These are phyloP conservation scores for Crossaster papposus DNA, from an alignment of 53 echinoderm and acorn worm genomes.

Conservation along the genomic window DNA sequence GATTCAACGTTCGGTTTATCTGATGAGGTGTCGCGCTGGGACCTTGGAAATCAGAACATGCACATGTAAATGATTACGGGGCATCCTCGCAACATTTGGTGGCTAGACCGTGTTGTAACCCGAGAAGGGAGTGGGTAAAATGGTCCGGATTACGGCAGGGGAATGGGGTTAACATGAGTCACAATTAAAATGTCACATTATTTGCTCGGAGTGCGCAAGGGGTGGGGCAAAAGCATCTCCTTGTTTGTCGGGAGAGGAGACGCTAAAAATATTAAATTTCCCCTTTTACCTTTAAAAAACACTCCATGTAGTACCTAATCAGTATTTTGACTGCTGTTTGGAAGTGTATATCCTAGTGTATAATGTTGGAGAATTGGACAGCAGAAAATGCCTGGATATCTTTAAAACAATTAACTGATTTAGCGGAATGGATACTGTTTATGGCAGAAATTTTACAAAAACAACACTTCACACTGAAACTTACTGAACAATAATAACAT, in stretches of 20 bases:
- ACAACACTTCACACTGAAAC: background rate
- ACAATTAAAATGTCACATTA: slow-evolving; percentile 35
- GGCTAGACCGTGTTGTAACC: background rate
- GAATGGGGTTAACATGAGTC: slow-evolving; percentile 27
- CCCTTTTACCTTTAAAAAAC: no score
- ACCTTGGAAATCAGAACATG: background rate
- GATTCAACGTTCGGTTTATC: no score
- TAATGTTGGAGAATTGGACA: no score
- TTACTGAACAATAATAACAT: background rate
- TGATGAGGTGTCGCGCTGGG: background rate
- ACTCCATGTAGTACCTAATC: no score
- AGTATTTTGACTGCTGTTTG: no score
- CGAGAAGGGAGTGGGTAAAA: background rate
- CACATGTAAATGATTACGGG: slow-evolving; percentile 36
- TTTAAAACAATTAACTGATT: no score
- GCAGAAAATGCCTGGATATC: no score
- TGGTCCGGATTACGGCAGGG: background rate
- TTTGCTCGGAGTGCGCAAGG: background rate
- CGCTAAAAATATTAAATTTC: no score
- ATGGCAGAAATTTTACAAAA: no score
- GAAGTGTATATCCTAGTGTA: no score
- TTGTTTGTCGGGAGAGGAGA: background rate
- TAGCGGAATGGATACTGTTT: background rate
- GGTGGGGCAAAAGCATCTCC: background rate
- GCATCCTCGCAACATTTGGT: slow-evolving; percentile 23